phyloP scores from a whole-genome alignment of 2,113 vertebrate genomes.

The Prionailurus viverrinus region DNA sequence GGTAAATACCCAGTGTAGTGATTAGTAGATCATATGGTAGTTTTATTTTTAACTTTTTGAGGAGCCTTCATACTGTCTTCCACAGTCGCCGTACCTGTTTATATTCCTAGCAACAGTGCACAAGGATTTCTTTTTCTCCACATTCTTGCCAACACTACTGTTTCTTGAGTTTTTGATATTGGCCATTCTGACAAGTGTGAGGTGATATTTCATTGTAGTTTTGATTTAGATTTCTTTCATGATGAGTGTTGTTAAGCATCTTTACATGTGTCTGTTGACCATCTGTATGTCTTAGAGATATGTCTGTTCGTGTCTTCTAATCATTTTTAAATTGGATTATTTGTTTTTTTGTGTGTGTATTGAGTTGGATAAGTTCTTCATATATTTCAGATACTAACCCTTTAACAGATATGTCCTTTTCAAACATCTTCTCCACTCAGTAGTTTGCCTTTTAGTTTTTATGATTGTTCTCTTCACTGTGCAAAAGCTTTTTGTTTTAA shows the following conservation, averaged over 20 bases:
- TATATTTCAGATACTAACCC: not conserved
- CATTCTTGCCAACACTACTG: not conserved
- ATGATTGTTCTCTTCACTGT: not conserved
- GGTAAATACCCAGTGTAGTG: not conserved
- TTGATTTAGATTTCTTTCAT: not conserved
- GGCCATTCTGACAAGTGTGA: not conserved
- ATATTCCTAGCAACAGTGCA: not conserved
- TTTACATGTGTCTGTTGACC: not conserved
- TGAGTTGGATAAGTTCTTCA: not conserved
- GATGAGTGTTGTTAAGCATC: not conserved
- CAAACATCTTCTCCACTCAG: not conserved
- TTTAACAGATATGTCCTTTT: not conserved
- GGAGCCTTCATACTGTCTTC: not conserved
- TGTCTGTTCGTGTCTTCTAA: not conserved
- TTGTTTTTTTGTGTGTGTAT: not conserved
- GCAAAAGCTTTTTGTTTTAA: not conserved
- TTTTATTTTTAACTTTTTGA: not conserved
- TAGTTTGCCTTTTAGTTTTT: not conserved
- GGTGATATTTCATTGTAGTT: not conserved
- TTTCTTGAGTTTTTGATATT: not conserved
- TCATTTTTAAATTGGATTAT: not conserved
- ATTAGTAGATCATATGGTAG: not conserved
- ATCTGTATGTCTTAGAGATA: not conserved
- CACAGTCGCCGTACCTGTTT: not conserved
- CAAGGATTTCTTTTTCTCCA: not conserved